Base-by-base conservation (phyloP, 2,797 vertebrate genomes). In the Apogon hyalosoma region DNA sequence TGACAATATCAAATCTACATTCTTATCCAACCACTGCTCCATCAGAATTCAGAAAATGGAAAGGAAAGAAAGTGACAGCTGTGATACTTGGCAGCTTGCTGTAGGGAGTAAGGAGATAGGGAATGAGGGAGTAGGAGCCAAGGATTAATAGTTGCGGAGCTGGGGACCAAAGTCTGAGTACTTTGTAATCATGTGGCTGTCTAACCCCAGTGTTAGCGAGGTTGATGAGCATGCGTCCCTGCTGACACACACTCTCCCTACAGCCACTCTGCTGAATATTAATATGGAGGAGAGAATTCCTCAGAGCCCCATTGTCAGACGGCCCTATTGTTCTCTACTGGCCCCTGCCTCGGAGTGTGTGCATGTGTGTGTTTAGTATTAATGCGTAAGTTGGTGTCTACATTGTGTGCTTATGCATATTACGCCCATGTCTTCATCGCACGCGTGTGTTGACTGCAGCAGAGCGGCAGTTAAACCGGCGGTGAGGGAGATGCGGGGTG, bases 101-200 rank as follows among this genome's bases (percentile, higher is more conserved):
- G 36, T 60, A 62, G 70, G 77, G 75, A 84, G 65, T 59, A 13
- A 75, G 87, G 77, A 75, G 73, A 19, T 42, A 79, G 80, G 74
- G 84, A 82, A 65, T 21, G 56, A 87, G 82, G 73, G 63, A 77
- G 64, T 61, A 81, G 82, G 83, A 91, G 77, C 66, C 57, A 71
- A 82, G 85, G 80, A 85, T 82, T 88, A 77, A 81, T 87, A 85
- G 82, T 88, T 89, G 13, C 46, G 51, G 63, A 64, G 58, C 81
- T 77, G 67, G 84, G 85, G 85, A 90, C 80, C 73, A 82, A 88
- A 86, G 82, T 87, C 80, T 79, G 87, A 89, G 83, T 77, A 85
- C 84, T 90, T 90, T 88, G 90, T 87, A 91, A 91, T 91, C 90
- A 90, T 85, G 88, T 73, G 86, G 75, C 87, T 82, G 85, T 69